Evolutionary conservation across 1,140 invertebrate genomes (phyloP), one percentile per base, ranked within the genome.

Genomic region (Neodiprion lecontei): DNA sequence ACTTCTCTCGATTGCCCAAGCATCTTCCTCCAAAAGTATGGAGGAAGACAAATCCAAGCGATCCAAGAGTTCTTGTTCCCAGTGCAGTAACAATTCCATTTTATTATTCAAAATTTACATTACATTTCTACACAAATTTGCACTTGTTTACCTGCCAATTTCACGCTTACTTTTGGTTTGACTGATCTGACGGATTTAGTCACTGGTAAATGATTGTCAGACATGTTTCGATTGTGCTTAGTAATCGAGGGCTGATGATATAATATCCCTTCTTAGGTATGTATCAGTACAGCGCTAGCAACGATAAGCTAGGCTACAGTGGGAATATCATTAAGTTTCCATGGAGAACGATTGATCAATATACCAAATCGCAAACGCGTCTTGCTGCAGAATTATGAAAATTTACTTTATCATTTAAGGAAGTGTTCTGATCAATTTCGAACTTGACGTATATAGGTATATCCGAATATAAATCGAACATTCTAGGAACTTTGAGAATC

Each of bases 1-100:
- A 65, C 23, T 72, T 12, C 61, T 65, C 9, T 17, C 10, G 21
- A 23, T 28, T 53, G 71, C 53, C 12, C 9, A 12, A 17, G 66
- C 23, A n/a, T 53, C 71, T n/a, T 61, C 71, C 7, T 72, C 71
- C 14, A 28, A 66, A 28, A 65, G 71, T 23, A 61, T 9, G 11
- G 71, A 65, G 1, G 71, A 28, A 17, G 71, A 66, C 21, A 72
- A 50, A 65, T 72, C 23, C 28, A 72, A 61, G 1, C 66, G 50
- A 23, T 72, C 17, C 50, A 72, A 72, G 9, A 72, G 48, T 23
- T 65, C 71, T 72, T 12, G 17, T 61, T 61, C 53, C 28, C 28
- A 40, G 5, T 40, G 28, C 28, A 40, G 28, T 40, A 61, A 3
- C 0, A 61, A 61, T 61, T 61, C 8, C 4, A 61, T 12, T 61